Percentiles rank a stretch among this genome's conserved stretches.
Evolutionary conservation across 2,888 invertebrate genomes (phyloP).

Genomic region (Proisotoma minuta): DNA sequence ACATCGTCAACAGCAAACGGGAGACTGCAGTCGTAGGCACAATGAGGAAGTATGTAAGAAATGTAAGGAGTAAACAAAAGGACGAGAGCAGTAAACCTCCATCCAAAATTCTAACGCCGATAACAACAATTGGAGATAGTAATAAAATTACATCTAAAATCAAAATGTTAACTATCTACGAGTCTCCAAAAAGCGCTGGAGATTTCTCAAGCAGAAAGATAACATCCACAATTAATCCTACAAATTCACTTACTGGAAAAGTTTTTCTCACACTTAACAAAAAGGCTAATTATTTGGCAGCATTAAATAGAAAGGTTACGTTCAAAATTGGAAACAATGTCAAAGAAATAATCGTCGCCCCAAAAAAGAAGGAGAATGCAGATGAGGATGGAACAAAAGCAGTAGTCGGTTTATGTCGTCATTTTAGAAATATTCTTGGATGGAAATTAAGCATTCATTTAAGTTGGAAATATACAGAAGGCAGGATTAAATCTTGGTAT

Average conservation of each 20-base stretch:
- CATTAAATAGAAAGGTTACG: background rate
- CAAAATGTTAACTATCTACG: conserved; percentile 15
- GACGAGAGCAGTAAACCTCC: background rate
- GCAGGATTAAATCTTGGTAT: conserved; percentile 7
- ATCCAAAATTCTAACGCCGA: background rate
- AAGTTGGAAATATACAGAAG: conserved; percentile 28
- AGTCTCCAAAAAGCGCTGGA: conserved; percentile 7
- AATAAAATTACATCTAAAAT: background rate
- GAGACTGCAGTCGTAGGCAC: background rate
- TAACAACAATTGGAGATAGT: background rate
- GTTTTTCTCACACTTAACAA: background rate
- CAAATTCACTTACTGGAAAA: background rate
- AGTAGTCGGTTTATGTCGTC: conserved; percentile 12
- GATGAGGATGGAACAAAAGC: background rate
- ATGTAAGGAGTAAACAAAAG: background rate
- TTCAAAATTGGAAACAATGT: background rate
- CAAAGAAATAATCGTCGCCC: background rate
- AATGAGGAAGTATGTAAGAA: background rate
- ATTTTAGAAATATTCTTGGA: conserved; percentile 18
- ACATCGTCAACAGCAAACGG: background rate
- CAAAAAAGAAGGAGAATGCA: background rate
- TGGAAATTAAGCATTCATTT: conserved; percentile 24
- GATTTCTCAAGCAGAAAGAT: background rate
- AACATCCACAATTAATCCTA: background rate
- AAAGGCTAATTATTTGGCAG: conserved; percentile 7